Evolutionary conservation across 2,113 vertebrate species (phyloP).

Genomic region (Carlito syrichta): DNA sequence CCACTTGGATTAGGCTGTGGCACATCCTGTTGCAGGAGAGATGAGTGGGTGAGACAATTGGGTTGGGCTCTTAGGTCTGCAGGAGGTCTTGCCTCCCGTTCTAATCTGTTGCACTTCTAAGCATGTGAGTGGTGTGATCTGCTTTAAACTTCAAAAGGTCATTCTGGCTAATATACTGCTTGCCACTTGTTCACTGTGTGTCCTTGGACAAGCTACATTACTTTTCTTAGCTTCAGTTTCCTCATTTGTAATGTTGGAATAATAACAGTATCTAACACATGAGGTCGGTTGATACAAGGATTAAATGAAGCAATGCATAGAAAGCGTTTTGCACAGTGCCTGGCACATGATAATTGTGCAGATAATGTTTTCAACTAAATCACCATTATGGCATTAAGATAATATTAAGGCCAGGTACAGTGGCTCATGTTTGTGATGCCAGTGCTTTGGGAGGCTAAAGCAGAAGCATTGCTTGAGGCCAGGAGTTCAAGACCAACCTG

Average conservation of each 20-base stretch:
- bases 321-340: neutral
- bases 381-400: neutral
- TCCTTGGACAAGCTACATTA: conserved; percentile 34
- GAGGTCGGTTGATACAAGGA: neutral
- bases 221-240: neutral
- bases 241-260: neutral
- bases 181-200: neutral
- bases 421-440: too few species aligned
- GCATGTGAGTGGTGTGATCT: neutral
- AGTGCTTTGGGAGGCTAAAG: too few species aligned
- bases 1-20: neutral
- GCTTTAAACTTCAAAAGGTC: neutral
- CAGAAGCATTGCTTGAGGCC: too few species aligned
- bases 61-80: neutral
- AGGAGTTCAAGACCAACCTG: too few species aligned
- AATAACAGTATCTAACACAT: neutral
- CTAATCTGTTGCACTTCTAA: neutral
- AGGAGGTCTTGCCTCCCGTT: neutral
- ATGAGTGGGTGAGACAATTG: neutral
- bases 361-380: conserved; percentile 33
- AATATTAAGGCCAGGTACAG: too few species aligned
- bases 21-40: fast-evolving
- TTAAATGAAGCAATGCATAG: conserved; percentile 18
- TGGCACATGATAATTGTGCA: neutral
- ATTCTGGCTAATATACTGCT: neutral